Percentiles rank a stretch among this genome's conserved stretches.
phyloP scores from a whole-genome alignment of 2,888 invertebrate species.

The Acronicta psi region DNA sequence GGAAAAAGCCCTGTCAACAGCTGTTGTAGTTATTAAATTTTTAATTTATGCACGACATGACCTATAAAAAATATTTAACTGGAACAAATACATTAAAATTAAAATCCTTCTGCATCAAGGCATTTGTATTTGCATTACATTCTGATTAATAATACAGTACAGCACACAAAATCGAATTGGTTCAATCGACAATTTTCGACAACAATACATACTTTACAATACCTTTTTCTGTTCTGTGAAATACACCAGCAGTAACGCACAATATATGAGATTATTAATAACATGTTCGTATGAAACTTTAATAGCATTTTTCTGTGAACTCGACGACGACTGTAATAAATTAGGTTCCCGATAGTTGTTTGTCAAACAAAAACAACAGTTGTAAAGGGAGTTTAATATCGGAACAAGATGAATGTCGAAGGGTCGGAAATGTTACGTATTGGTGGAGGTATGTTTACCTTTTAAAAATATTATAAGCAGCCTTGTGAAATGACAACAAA shows the following conservation, averaged over 20 bases:
- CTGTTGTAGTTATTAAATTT: conserved; percentile 23
- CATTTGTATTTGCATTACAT: no score
- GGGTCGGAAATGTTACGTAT: neutral
- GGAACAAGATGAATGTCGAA: neutral
- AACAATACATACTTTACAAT: neutral
- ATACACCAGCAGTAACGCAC: neutral
- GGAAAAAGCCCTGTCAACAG: conserved; percentile 18
- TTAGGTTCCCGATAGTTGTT: conserved; percentile 21
- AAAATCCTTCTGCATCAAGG: no score
- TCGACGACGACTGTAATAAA: conserved; percentile 13
- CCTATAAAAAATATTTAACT: neutral
- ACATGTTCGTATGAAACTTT: neutral
- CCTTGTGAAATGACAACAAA: no score
- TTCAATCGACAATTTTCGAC: neutral
- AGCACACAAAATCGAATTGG: no score
- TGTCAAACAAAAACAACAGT: conserved; percentile 27
- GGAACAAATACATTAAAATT: no score
- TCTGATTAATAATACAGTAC: no score
- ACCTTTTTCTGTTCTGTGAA: neutral
- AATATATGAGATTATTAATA: neutral
- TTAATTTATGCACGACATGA: conserved; percentile 5
- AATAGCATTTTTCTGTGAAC: conserved; percentile 8
- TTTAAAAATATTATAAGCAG: no score
- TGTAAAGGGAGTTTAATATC: conserved; percentile 9
- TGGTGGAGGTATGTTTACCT: no score